A percentile compares a stretch with the other conserved stretches of the same genome.
These are phyloP conservation scores for Dinocampus coccinellae DNA, from an alignment of 2,888 invertebrate species.

Conservation along the genomic window DNA sequence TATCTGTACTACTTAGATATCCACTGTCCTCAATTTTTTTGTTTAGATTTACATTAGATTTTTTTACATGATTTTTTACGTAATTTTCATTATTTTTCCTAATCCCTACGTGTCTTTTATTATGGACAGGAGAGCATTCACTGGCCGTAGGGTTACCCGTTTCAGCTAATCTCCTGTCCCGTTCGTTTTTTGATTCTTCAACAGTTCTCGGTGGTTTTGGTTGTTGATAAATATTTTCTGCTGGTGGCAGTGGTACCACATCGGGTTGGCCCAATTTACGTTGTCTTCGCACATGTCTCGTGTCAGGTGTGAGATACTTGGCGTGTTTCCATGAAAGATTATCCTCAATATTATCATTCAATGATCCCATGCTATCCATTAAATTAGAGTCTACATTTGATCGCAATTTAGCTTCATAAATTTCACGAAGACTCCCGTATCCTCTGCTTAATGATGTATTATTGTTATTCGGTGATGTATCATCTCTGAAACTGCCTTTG, in stretches of 20 bases:
- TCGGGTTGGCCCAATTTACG: slow-evolving; percentile 76
- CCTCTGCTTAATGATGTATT: slow-evolving; percentile 70
- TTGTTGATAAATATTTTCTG: slow-evolving; percentile 75
- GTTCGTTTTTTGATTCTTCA: slow-evolving; percentile 73
- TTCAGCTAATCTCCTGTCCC: slow-evolving; percentile 74
- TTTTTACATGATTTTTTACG: background rate
- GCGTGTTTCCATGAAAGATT: slow-evolving; percentile 57
- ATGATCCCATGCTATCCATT: slow-evolving; percentile 42
- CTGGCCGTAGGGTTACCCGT: slow-evolving; percentile 67
- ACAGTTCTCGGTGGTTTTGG: slow-evolving; percentile 73
- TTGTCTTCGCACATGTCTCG: slow-evolving; percentile 81
- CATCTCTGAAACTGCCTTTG: slow-evolving; percentile 79
- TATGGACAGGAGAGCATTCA: slow-evolving; percentile 66
- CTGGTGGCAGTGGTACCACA: slow-evolving; percentile 77
- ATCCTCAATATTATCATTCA: slow-evolving; percentile 49
- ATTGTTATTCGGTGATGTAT: slow-evolving; percentile 58
- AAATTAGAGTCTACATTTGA: slow-evolving; percentile 48
- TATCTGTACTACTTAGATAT: slow-evolving; percentile 88
- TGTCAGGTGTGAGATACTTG: slow-evolving; percentile 76
- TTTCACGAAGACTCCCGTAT: slow-evolving; percentile 80
- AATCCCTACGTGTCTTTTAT: slow-evolving; percentile 56
- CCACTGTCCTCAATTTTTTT: slow-evolving; percentile 77
- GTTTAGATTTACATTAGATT: background rate
- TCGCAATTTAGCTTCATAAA: slow-evolving; percentile 75
- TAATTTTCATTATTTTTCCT: background rate